Evolutionary conservation across 1,140 invertebrate genomes (phyloP).

Genomic region (Leucophenga varia): DNA sequence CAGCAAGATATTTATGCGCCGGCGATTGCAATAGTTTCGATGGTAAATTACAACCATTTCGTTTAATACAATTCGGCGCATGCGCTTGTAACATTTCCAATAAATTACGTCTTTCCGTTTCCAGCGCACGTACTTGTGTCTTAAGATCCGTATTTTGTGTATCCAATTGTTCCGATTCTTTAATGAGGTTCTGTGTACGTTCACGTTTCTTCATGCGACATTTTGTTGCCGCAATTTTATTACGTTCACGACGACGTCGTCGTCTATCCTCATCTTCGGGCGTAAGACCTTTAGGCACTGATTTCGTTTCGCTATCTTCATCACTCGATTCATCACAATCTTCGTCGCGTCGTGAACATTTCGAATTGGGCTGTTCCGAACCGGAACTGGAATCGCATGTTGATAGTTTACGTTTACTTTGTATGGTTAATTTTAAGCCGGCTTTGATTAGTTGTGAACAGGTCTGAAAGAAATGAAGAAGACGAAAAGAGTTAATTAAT

Average conservation of each 20-base stretch:
- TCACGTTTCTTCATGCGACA: constrained; percentile 93
- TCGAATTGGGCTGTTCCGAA: constrained; percentile 58
- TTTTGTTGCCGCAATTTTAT: constrained; percentile 94
- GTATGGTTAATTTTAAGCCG: constrained; percentile 84
- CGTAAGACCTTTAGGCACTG: constrained; percentile 62
- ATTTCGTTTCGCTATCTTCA: constrained; percentile 46
- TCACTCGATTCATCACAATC: constrained; percentile 48
- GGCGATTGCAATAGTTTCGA: constrained; percentile 42
- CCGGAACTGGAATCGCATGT: constrained; percentile 62
- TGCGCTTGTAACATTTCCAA: constrained; percentile 67
- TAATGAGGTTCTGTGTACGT: constrained; percentile 80
- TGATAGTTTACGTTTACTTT: constrained; percentile 78
- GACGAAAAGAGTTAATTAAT: background rate
- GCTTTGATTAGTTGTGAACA: constrained; percentile 89
- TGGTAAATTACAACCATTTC: constrained; percentile 46
- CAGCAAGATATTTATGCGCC: constrained; percentile 43
- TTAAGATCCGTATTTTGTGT: constrained; percentile 85
- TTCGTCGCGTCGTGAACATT: constrained; percentile 47
- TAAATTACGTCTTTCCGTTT: constrained; percentile 64
- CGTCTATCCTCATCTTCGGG: constrained; percentile 88
- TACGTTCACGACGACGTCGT: constrained; percentile 79
- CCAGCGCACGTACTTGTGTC: constrained; percentile 71
- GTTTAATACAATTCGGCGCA: constrained; percentile 60
- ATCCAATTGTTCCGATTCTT: constrained; percentile 83
- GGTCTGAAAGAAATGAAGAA: constrained; percentile 60